phyloP scores from a whole-genome alignment of 2,113 vertebrate species.

The Procavia capensis region DNA sequence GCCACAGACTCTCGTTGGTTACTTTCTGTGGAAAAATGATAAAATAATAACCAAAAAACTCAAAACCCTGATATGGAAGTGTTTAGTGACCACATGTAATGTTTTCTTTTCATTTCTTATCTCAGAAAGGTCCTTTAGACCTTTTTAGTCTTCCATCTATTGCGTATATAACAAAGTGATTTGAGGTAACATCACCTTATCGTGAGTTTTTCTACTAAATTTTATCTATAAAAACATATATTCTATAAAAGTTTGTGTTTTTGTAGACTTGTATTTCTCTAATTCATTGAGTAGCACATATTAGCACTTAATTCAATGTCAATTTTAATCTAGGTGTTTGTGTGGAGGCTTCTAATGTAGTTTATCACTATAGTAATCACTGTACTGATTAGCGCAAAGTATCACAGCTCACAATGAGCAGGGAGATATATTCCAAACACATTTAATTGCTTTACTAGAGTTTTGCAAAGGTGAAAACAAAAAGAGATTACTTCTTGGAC shows the following conservation, averaged over 20 bases:
- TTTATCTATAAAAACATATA: background rate
- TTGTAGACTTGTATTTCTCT: background rate
- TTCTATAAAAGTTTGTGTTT: background rate
- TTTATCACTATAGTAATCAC: background rate
- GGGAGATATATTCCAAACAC: background rate
- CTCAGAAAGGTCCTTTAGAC: background rate
- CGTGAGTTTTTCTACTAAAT: background rate
- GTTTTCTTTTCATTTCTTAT: background rate
- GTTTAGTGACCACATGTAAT: background rate
- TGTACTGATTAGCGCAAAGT: background rate
- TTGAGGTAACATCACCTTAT: background rate
- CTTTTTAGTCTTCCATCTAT: background rate
- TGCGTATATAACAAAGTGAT: background rate
- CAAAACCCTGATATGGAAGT: background rate
- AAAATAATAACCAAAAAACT: too few species aligned
- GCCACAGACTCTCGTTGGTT: background rate
- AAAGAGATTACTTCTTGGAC: accelerated
- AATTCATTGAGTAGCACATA: background rate
- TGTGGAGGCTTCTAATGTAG: background rate
- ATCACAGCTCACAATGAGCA: background rate
- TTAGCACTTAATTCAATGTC: background rate
- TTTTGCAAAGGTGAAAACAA: background rate
- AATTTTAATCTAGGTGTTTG: background rate
- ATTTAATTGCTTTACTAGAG: background rate
- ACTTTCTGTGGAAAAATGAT: background rate